Conservation (phyloP, 2,797 vertebrate species). For the Myotis vivesi region DNA sequence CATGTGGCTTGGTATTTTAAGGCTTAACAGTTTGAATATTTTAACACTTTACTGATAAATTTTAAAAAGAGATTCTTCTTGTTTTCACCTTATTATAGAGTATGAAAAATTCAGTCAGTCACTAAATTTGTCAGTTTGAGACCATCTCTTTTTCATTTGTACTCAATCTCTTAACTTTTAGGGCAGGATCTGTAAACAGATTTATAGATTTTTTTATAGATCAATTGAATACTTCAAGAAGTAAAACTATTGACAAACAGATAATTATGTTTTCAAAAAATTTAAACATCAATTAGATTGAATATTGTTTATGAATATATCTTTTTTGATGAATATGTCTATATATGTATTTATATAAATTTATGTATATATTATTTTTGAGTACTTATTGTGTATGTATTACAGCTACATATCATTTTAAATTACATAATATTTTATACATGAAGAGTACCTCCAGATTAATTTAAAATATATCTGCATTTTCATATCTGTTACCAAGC, state of each 20-base stretch:
- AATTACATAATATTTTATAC: neutral
- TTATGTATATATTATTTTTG: neutral
- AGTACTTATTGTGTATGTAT: neutral
- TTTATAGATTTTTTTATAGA: neutral
- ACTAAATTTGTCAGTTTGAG: neutral
- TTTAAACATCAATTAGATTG: neutral
- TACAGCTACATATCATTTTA: neutral
- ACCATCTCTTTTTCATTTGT: neutral
- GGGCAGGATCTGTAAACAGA: neutral
- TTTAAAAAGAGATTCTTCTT: slow-evolving; percentile 32
- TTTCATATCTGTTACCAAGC: neutral
- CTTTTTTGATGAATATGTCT: neutral
- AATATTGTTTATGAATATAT: neutral
- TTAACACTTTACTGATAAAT: slow-evolving; percentile 43
- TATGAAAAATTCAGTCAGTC: neutral
- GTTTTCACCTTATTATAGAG: neutral
- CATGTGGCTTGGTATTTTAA: slow-evolving; percentile 50
- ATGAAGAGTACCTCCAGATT: neutral
- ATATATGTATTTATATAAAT: neutral
- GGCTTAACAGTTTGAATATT: slow-evolving; percentile 45
- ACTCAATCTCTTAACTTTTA: neutral
- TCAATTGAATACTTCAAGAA: neutral
- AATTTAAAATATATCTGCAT: slow-evolving; percentile 17
- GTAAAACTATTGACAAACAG: neutral
- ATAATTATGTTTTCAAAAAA: neutral